Percentiles rank a stretch among this genome's conserved stretches.
Evolutionary conservation across 2,888 invertebrate genomes (phyloP).

Genomic region (Bellardia pandia): DNA sequence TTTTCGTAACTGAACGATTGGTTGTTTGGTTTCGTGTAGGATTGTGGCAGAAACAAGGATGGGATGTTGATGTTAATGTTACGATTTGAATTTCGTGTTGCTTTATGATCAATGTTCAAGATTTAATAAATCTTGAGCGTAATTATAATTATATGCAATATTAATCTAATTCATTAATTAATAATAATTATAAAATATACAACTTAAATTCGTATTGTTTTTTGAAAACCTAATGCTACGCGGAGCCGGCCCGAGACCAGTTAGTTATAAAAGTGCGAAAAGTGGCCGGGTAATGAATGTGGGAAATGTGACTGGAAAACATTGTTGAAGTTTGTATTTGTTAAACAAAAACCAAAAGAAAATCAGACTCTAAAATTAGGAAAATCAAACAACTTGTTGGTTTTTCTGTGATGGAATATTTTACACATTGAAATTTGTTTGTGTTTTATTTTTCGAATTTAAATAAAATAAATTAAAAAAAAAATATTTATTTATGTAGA

Average conservation of each 20-base stretch:
- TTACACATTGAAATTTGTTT: constrained; percentile 62
- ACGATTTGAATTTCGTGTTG: not conserved
- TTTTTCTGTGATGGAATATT: constrained; percentile 57
- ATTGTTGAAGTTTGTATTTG: not conserved
- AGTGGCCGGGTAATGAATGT: no score
- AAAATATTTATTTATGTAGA: constrained; percentile 33
- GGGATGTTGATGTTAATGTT: not conserved
- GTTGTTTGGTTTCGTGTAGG: no score
- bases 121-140: constrained; percentile 9
- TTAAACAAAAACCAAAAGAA: not conserved
- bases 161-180: constrained; percentile 29
- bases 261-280: no score
- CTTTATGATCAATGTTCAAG: constrained; percentile 31
- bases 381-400: constrained; percentile 58
- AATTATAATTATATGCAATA: constrained; percentile 17
- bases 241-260: not conserved
- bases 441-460: constrained; percentile 49
- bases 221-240: not conserved
- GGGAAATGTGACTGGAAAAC: not conserved
- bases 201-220: constrained; percentile 44
- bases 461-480: constrained; percentile 57
- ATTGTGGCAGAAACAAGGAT: no score
- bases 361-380: not conserved
- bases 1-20: constrained; percentile 7
- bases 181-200: constrained; percentile 52